These are phyloP conservation scores for Apomyelois bistriatella DNA, from an alignment of 2,888 invertebrate genomes.

Conservation along the genomic window DNA sequence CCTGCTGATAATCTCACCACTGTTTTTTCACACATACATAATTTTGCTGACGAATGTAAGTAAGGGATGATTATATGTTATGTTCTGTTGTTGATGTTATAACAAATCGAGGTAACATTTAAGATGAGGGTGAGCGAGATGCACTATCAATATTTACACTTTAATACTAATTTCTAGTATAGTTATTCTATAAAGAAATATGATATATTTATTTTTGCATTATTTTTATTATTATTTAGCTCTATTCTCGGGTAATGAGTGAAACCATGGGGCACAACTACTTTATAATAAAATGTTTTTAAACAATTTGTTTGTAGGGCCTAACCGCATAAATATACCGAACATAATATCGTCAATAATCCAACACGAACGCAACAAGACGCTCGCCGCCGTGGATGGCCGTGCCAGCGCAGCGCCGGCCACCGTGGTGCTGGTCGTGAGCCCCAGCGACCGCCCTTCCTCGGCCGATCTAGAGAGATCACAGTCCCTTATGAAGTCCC, in stretches of 20 bases:
- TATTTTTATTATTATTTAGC: too few relatives aligned
- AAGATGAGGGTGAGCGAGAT: too few relatives aligned
- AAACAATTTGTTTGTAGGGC: conserved; percentile 78
- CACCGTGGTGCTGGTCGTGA: conserved; percentile 75
- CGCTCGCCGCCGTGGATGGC: conserved; percentile 48
- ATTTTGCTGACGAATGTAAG: conserved; percentile 69
- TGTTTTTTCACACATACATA: conserved; percentile 53
- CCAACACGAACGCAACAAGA: conserved; percentile 65
- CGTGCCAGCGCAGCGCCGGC: conserved; percentile 59
- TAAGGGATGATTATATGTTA: conserved; percentile 9
- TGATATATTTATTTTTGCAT: too few relatives aligned
- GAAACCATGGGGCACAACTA: too few relatives aligned
- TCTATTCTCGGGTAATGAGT: too few relatives aligned
- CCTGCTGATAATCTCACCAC: conserved; percentile 77
- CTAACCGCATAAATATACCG: conserved; percentile 71
- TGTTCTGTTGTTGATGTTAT: too few relatives aligned
- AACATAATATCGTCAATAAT: conserved; percentile 69
- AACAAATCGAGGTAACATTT: too few relatives aligned
- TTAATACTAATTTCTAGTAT: too few relatives aligned
- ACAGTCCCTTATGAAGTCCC: conserved; percentile 56
- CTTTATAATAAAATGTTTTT: too few relatives aligned
- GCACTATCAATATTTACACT: too few relatives aligned
- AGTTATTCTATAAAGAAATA: too few relatives aligned
- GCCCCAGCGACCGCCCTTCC: conserved; percentile 68
- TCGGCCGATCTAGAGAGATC: conserved; percentile 60